These are phyloP conservation scores for Apistogramma diplotaenia DNA, from an alignment of 2,113 vertebrate genomes.

Conservation along the genomic window DNA sequence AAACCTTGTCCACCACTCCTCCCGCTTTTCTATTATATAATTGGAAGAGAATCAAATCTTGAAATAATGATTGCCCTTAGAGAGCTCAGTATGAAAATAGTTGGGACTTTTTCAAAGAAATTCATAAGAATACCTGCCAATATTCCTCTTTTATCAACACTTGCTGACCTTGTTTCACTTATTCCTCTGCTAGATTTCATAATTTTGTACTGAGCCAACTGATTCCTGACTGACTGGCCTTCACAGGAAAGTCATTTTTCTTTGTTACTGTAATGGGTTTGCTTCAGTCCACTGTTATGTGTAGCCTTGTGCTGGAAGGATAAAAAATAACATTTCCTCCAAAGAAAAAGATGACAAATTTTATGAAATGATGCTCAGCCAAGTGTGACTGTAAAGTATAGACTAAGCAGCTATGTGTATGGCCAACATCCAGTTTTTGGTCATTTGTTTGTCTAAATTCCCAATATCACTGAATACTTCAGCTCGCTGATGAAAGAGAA, in stretches of 20 bases:
- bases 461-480: slow-evolving; percentile 5
- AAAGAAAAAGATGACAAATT: not conserved
- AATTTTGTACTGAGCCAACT: not conserved
- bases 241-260: not conserved
- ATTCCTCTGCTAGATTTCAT: not conserved
- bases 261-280: not conserved
- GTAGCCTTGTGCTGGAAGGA: not conserved
- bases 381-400: not conserved
- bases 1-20: not conserved
- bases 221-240: slow-evolving; percentile 1
- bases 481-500: slow-evolving; percentile 12
- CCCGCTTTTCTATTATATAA: not conserved
- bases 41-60: not conserved
- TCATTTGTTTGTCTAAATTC: slow-evolving; percentile 19
- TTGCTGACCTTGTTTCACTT: not conserved
- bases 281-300: not conserved
- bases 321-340: not conserved
- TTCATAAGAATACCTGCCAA: not conserved
- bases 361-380: not conserved
- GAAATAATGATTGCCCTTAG: not conserved
- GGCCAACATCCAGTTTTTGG: slow-evolving; percentile 7
- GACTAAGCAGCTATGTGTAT: not conserved
- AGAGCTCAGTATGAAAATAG: not conserved
- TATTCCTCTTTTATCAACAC: not conserved
- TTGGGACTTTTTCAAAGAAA: not conserved